These are phyloP conservation scores for Colostygia pectinataria DNA, from an alignment of 2,888 invertebrate genomes.

Conservation along the genomic window DNA sequence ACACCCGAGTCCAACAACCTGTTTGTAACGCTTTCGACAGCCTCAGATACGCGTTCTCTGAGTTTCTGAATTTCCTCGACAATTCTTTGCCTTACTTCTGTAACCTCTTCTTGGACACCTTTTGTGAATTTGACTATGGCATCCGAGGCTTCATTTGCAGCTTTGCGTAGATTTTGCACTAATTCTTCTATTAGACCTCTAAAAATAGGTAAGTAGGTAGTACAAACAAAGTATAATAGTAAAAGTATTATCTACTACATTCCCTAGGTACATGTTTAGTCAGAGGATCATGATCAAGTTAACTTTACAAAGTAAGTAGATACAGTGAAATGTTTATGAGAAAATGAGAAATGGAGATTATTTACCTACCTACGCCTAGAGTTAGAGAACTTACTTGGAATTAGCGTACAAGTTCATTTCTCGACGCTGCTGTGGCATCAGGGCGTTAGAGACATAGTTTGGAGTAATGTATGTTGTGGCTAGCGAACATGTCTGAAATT, in stretches of 20 bases:
- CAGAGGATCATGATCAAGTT: too few relatives aligned
- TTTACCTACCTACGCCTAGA: too few relatives aligned
- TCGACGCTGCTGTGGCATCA: conserved; percentile 42
- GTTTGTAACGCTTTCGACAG: conserved; percentile 51
- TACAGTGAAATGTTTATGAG: too few relatives aligned
- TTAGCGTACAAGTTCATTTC: conserved; percentile 45
- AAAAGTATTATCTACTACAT: too few relatives aligned
- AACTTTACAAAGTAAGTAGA: too few relatives aligned
- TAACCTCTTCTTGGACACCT: conserved; percentile 52
- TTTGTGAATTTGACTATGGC: conserved; percentile 51
- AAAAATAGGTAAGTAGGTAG: conserved; percentile 21
- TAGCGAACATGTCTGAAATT: conserved; percentile 24
- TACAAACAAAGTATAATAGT: too few relatives aligned
- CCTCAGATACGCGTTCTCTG: conserved; percentile 44
- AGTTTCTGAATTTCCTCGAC: conserved; percentile 48
- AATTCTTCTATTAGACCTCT: conserved; percentile 59
- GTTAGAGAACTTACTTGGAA: conserved; percentile 40
- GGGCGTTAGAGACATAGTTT: conserved; percentile 31
- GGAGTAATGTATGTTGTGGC: conserved; percentile 41
- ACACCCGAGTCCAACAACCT: conserved; percentile 50
- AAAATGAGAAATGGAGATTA: too few relatives aligned
- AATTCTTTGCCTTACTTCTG: conserved; percentile 45
- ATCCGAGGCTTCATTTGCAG: conserved; percentile 56
- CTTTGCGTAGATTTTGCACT: conserved; percentile 48
- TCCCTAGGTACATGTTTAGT: too few relatives aligned